A percentile compares a stretch with the other conserved stretches of the same genome.
Evolutionary conservation across 2,797 vertebrate species (phyloP).

Genomic region (Rhinogobio ventralis): DNA sequence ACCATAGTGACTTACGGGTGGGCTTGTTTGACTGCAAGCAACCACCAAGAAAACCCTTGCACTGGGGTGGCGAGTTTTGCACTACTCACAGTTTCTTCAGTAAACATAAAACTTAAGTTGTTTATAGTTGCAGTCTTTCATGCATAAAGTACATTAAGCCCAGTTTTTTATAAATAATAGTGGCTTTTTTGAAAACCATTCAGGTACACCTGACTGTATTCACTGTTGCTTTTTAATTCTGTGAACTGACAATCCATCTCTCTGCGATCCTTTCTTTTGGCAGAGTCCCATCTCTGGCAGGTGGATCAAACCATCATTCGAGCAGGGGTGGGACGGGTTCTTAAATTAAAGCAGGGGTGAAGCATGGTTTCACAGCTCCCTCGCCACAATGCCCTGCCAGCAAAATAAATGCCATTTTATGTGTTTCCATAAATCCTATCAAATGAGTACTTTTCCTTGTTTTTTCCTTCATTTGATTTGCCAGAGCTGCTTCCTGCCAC

Average conservation of each 20-base stretch:
- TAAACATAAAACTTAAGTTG: not conserved
- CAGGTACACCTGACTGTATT: conserved; percentile 20
- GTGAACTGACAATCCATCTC: conserved; percentile 36
- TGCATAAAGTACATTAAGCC: not conserved
- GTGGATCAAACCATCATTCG: conserved; percentile 67
- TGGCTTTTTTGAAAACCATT: not conserved
- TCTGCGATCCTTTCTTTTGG: conserved; percentile 59
- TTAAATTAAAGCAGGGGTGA: conserved; percentile 63
- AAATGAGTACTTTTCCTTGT: conserved; percentile 70
- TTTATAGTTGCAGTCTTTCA: not conserved
- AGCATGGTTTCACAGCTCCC: conserved; percentile 68
- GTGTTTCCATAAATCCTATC: conserved; percentile 79
- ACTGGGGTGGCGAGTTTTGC: not conserved
- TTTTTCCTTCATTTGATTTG: conserved; percentile 70
- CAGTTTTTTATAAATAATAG: not conserved
- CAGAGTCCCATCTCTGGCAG: conserved; percentile 66
- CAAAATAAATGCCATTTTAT: conserved; percentile 78
- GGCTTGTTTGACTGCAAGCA: not conserved
- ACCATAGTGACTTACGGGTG: not conserved
- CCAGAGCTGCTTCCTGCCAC: conserved; percentile 66
- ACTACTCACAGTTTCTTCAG: not conserved
- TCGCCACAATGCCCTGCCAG: conserved; percentile 69
- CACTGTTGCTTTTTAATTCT: conserved; percentile 32
- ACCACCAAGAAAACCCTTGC: not conserved
- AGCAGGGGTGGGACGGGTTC: conserved; percentile 62